phyloP scores from a whole-genome alignment of 2,888 invertebrate genomes.

The Leucophenga montana region DNA sequence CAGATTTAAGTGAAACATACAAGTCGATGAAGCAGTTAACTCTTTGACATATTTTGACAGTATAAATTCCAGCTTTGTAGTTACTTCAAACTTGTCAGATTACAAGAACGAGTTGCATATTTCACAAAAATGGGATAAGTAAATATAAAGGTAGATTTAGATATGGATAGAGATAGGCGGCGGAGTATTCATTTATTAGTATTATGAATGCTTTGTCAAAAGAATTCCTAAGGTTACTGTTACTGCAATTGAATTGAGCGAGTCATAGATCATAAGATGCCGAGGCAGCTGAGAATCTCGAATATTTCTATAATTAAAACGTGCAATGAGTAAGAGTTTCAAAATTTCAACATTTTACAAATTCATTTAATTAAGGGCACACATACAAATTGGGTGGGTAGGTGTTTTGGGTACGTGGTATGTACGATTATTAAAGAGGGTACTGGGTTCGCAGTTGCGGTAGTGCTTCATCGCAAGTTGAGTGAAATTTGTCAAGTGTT shows the following conservation, averaged over 20 bases:
- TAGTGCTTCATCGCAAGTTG: conserved; percentile 39
- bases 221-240: conserved; percentile 7
- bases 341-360: conserved; percentile 49
- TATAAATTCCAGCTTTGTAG: conserved; percentile 59
- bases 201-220: conserved; percentile 12
- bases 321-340: conserved; percentile 65
- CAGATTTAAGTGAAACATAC: not conserved
- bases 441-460: conserved; percentile 32
- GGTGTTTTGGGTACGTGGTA: too few relatives aligned
- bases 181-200: conserved; percentile 3
- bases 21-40: not conserved
- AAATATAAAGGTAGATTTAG: not conserved
- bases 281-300: conserved; percentile 53
- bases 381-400: not conserved
- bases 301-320: conserved; percentile 67
- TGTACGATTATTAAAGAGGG: too few relatives aligned
- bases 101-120: conserved; percentile 43
- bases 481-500: conserved; percentile 61
- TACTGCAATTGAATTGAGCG: conserved; percentile 43
- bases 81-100: conserved; percentile 48
- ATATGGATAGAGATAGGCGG: not conserved
- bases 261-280: conserved; percentile 35
- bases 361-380: conserved; percentile 62
- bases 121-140: not conserved
- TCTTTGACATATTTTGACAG: not conserved